These are phyloP conservation scores for Mythimna loreyi DNA, from an alignment of 2,888 invertebrate genomes.

Conservation along the genomic window DNA sequence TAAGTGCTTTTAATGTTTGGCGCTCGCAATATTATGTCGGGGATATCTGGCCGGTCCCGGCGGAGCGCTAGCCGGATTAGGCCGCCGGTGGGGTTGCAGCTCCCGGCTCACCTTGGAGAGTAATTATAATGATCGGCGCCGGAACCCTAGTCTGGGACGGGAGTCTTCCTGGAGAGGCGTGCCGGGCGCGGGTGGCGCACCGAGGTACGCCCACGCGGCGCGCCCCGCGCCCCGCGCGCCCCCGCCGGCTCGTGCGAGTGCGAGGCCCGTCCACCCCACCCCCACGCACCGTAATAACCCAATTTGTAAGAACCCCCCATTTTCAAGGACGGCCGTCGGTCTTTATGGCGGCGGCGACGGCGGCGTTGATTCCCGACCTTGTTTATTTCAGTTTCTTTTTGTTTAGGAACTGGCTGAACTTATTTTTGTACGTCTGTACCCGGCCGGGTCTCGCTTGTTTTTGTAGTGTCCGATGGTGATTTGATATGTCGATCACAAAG, in stretches of 20 bases:
- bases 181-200: constrained; percentile 86
- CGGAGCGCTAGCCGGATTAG: constrained; percentile 84
- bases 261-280: constrained; percentile 83
- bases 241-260: constrained; percentile 77
- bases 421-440: constrained; percentile 86
- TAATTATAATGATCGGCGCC: constrained; percentile 91
- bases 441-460: constrained; percentile 81
- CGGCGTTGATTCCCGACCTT: constrained; percentile 91
- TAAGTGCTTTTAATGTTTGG: constrained; percentile 85
- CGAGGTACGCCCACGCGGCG: constrained; percentile 86
- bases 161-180: constrained; percentile 89
- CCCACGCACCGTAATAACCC: constrained; percentile 90
- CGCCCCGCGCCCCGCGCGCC: constrained; percentile 65
- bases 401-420: constrained; percentile 89
- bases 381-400: constrained; percentile 91
- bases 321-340: constrained; percentile 91
- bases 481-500: constrained; percentile 74
- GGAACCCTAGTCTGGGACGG: constrained; percentile 87
- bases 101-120: constrained; percentile 89
- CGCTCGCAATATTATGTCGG: constrained; percentile 79
- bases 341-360: constrained; percentile 90
- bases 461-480: constrained; percentile 76
- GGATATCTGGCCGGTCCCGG: constrained; percentile 83
- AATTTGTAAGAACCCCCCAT: constrained; percentile 91
- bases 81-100: constrained; percentile 83